Conservation (phyloP, 1,140 invertebrate species). For the Panagrolaimus sp. region DNA sequence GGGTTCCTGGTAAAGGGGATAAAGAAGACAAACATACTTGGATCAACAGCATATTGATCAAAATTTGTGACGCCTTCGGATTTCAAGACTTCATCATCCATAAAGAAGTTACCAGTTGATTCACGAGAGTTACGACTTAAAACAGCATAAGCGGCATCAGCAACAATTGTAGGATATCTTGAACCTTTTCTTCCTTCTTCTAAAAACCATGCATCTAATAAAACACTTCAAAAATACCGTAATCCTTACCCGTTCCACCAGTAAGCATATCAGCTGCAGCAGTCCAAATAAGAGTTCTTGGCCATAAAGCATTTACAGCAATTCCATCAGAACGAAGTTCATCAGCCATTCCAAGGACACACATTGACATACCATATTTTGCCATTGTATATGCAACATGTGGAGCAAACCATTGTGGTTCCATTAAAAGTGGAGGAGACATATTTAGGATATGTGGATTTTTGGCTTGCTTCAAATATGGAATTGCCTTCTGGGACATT, state of each 20-base stretch:
- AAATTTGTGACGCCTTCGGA: slow-evolving; percentile 77
- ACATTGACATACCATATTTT: slow-evolving; percentile 99
- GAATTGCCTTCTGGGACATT: slow-evolving; percentile 84
- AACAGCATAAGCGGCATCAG: slow-evolving; percentile 75
- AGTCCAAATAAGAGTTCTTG: slow-evolving; percentile 26
- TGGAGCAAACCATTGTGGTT: slow-evolving; percentile 80
- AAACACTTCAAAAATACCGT: slow-evolving; percentile 92
- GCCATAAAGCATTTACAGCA: slow-evolving; percentile 88
- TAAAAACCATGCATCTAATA: slow-evolving; percentile 62
- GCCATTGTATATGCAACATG: slow-evolving; percentile 96
- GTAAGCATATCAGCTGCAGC: slow-evolving; percentile 68
- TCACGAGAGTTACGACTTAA: slow-evolving; percentile 72
- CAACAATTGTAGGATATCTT: slow-evolving; percentile 84
- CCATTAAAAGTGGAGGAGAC: slow-evolving; percentile 85
- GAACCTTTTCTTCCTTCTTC: slow-evolving; percentile 60
- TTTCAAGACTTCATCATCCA: slow-evolving; percentile 83
- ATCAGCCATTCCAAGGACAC: slow-evolving; percentile 84
- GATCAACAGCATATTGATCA: slow-evolving; percentile 76
- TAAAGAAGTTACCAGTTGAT: slow-evolving; percentile 81
- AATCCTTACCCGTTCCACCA: slow-evolving; percentile 70
- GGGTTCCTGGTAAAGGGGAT: too few relatives aligned
- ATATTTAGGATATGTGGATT: slow-evolving; percentile 94
- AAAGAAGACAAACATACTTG: slow-evolving; percentile 65
- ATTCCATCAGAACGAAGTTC: slow-evolving; percentile 79
- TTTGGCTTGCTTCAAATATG: slow-evolving; percentile 77